Percentiles rank a stretch among this genome's conserved stretches.
Conservation (phyloP, 2,888 invertebrate species). For the Nomada hirtipes region DNA sequence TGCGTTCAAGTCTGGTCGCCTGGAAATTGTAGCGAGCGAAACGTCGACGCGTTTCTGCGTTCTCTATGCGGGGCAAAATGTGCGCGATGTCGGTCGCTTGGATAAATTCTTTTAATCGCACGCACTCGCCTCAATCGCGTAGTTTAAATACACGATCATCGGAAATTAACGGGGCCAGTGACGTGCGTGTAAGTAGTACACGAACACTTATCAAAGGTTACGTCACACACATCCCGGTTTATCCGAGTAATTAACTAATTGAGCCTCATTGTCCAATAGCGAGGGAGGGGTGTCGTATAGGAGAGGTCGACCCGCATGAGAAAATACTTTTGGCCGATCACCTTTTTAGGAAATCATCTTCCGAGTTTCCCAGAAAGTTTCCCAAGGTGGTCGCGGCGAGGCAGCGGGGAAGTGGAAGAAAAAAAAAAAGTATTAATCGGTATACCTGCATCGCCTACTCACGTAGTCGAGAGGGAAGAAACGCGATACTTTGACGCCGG, state of each 20-base stretch:
- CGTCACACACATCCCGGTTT: conserved; percentile 71
- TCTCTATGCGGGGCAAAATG: conserved; percentile 5
- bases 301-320: conserved; percentile 72
- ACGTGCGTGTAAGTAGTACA: conserved; percentile 42
- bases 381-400: conserved; percentile 9
- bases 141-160: conserved; percentile 34
- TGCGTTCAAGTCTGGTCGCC: not conserved
- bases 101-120: conserved; percentile 11
- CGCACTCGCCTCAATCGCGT: not conserved
- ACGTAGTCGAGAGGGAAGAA: conserved; percentile 23
- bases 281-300: conserved; percentile 24
- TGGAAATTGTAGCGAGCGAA: not conserved
- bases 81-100: not conserved
- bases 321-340: conserved; percentile 49
- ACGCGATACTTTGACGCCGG: conserved; percentile 64
- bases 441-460: conserved; percentile 66
- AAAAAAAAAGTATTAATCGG: conserved; percentile 56
- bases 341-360: conserved; percentile 20
- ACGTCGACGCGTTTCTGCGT: not conserved
- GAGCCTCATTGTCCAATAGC: conserved; percentile 62
- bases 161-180: conserved; percentile 34
- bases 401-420: not conserved
- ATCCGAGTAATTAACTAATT: conserved; percentile 74
- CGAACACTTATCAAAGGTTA: conserved; percentile 65
- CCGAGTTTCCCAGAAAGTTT: conserved; percentile 45